phyloP scores from a whole-genome alignment of 2,888 invertebrate species.

The Trimorus sp. region DNA sequence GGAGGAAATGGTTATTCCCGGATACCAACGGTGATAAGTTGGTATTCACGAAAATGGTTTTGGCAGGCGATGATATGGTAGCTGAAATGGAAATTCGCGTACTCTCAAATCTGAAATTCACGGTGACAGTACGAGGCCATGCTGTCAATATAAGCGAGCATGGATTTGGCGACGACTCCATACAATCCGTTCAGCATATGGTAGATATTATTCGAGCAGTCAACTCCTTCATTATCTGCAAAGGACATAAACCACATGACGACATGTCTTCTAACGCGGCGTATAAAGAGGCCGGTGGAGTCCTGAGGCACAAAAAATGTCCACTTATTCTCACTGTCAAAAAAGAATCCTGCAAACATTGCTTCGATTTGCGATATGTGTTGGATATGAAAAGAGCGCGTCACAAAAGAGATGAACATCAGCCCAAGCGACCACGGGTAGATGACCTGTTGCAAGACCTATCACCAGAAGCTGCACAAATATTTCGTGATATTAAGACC shows the following conservation, averaged over 20 bases:
- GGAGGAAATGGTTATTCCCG: conserved; percentile 4
- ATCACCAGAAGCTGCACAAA: background rate
- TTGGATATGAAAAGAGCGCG: conserved; percentile 2
- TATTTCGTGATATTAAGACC: background rate
- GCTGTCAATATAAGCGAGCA: background rate
- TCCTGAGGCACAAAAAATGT: conserved; percentile 1
- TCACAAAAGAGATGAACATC: background rate
- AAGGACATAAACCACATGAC: background rate
- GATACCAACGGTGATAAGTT: background rate
- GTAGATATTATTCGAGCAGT: background rate
- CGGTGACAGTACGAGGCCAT: background rate
- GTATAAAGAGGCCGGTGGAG: background rate
- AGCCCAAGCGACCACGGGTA: background rate
- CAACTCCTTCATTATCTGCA: background rate
- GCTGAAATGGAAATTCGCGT: conserved; percentile 1
- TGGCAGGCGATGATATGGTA: background rate
- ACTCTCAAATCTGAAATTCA: background rate
- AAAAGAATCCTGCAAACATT: background rate
- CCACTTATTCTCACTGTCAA: background rate
- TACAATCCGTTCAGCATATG: background rate
- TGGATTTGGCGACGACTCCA: background rate
- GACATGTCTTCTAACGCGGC: background rate
- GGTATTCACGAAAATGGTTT: conserved; percentile 1
- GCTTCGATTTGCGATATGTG: background rate
- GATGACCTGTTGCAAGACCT: background rate